Evolutionary conservation across 2,113 vertebrate genomes (phyloP), one percentile per base, ranked within the genome.

Genomic region (Alethe diademata): DNA sequence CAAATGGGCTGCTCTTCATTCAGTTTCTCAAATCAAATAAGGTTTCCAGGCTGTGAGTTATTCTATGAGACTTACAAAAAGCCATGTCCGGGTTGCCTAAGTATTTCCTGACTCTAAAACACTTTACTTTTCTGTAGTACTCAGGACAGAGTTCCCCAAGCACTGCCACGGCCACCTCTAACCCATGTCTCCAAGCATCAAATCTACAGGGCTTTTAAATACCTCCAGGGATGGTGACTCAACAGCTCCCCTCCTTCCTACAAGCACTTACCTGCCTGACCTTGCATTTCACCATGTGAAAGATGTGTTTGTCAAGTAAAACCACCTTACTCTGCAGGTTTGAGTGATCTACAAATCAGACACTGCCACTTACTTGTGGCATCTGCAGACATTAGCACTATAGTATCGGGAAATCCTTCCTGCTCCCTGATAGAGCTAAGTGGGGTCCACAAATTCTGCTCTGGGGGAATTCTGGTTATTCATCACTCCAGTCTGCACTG

Each of bases 401-500:
- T 2, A 6, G 11, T 8, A 5, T 12, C 19, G 15, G 29, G 22
- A 43, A 51, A 64, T 80, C 88, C 33, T 54, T 86, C 17, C 67
- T 66, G 26, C 8, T 47, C 19, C 38, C 12, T 28, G 8, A n/a
- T 1, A 54, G 29, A 88, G 5, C 6, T 31, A 42, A 54, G 12
- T 20, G 25, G 33, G 57, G 33, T 67, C 83, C 29, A 58, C 24
- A 71, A 51, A 60, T 54, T 84, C 35, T 81, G 5, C 18, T n/a
- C 35, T 7, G 8, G 14, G 9, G 9, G 4, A 64, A 24, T 31
- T 78, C 36, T 64, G 16, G 9, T 64, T 24, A 25, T 51, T 78
- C 24, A 56, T 4, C 1, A 2, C 20, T 56, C 17, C 1, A 1
- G 6, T 24, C 28, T 8, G 6, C 78, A 47, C 18, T 2, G 1